phyloP scores from a whole-genome alignment of 2,797 vertebrate genomes.

The Thalassophryne amazonica region DNA sequence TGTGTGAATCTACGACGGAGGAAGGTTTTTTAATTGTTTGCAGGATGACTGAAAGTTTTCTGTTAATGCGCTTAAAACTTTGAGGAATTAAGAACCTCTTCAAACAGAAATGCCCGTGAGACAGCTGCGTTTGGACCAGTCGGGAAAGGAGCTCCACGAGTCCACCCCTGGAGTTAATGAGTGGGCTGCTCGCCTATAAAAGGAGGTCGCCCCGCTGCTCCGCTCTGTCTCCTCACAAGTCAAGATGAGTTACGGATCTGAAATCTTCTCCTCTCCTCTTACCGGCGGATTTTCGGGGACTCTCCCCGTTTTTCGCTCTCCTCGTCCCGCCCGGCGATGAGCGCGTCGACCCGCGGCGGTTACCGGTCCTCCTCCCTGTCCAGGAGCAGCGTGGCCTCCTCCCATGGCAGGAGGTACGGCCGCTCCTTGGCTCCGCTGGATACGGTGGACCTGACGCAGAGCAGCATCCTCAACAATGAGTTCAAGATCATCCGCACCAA shows the following conservation, averaged over 20 bases:
- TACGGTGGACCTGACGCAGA: constrained; percentile 84
- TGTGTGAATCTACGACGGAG: too few species aligned
- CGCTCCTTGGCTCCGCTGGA: constrained; percentile 73
- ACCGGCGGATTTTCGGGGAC: constrained; percentile 89
- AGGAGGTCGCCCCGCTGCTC: constrained; percentile 64
- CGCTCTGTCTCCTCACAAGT: constrained; percentile 57
- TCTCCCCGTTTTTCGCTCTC: constrained; percentile 80
- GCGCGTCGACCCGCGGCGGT: constrained; percentile 60
- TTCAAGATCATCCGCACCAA: constrained; percentile 88
- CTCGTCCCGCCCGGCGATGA: constrained; percentile 71
- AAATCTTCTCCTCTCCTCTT: constrained; percentile 86
- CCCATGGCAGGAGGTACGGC: constrained; percentile 65
- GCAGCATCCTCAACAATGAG: constrained; percentile 83
- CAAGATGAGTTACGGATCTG: constrained; percentile 89
- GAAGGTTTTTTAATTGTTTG: too few species aligned
- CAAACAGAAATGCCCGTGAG: too few species aligned
- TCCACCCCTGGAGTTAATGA: too few species aligned
- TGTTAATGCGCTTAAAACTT: too few species aligned
- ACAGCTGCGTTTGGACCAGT: too few species aligned
- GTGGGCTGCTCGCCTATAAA: constrained; percentile 74
- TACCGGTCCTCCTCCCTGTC: constrained; percentile 78
- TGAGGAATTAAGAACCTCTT: too few species aligned
- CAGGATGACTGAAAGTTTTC: too few species aligned
- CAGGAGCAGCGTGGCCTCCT: constrained; percentile 66
- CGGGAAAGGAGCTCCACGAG: too few species aligned